Percentiles rank a stretch among this genome's conserved stretches.
Evolutionary conservation across 2,113 vertebrate genomes (phyloP).

Genomic region (Dascyllus trimaculatus): DNA sequence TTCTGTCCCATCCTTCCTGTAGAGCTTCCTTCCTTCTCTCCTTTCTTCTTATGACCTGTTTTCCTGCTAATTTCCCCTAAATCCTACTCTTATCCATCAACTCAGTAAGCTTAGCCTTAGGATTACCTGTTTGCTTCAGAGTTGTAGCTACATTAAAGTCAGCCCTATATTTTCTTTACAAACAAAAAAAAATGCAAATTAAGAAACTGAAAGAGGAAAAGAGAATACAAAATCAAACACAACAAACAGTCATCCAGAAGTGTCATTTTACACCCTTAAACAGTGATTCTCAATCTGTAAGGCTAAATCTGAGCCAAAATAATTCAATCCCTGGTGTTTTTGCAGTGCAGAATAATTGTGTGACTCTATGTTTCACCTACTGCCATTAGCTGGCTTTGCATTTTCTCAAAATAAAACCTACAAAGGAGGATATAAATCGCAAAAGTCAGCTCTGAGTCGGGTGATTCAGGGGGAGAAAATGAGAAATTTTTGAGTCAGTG

Average conservation of each 20-base stretch:
- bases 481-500: slow-evolving; percentile 63
- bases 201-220: too few species aligned
- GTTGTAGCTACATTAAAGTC: too few species aligned
- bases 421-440: neutral
- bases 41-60: neutral
- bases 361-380: neutral
- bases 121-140: too few species aligned
- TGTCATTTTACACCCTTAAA: too few species aligned
- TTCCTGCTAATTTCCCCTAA: neutral
- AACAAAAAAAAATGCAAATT: too few species aligned
- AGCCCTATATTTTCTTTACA: too few species aligned
- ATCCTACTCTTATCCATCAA: neutral
- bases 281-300: neutral
- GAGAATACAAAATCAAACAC: too few species aligned
- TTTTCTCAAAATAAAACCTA: neutral
- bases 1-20: neutral
- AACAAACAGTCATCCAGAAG: too few species aligned
- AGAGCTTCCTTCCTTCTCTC: neutral
- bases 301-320: too few species aligned
- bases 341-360: neutral
- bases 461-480: slow-evolving; percentile 40
- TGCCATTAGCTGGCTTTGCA: neutral
- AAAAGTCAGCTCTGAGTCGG: slow-evolving; percentile 20
- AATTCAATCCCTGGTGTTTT: neutral
- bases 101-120: too few species aligned